Base-by-base conservation (phyloP, 2,888 invertebrate genomes). In the Athalia circularis region DNA sequence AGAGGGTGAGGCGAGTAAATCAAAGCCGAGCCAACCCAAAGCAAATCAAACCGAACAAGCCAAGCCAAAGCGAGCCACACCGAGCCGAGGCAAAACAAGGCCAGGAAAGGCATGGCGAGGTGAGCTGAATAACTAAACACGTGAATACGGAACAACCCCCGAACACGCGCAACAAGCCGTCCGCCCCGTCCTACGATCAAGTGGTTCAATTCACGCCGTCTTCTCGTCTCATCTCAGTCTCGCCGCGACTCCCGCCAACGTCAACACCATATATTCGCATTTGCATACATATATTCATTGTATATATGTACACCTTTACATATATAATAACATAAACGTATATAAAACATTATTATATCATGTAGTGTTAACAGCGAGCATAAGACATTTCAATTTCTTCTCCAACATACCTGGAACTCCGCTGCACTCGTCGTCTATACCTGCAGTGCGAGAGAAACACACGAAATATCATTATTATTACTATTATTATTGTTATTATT, bases 211-310 rank as follows among this genome's bases (percentile, higher is more conserved):
- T 64, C 61, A 52, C 52, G 61, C 59, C 47, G 68, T 48, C 52
- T 70, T 82, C 81, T 80, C 74, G 78, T 79, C 81, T 83, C 15
- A 13, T 68, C 68, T 81, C 83, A 84, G 84, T 85, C 82, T 81
- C 80, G 81, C 82, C 82, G 83, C 83, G 83, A 85, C 84, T 81
- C 83, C 83, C 83, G 82, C 70, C 81, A 74, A 80, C 77, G 81
- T 79, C 77, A 77, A 78, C 50, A 54, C 78, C 64, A 62, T 13
- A 72, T 43, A 29, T 70, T 67, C 43, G 8, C 62, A 62, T 57
- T 47, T 67, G 62, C 57, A 65, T 29, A 59, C 75, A 77, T 68
- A 57, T 29, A 29, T 29, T 29, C 29, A 29, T 29, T 29, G 29
- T 29, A 29, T 29, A 29, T 29, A 29, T 29, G 29, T 29, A 29